Percentiles rank a stretch among this genome's conserved stretches.
Conservation (phyloP, 1,140 invertebrate genomes). For the Phocides pigmalion region DNA sequence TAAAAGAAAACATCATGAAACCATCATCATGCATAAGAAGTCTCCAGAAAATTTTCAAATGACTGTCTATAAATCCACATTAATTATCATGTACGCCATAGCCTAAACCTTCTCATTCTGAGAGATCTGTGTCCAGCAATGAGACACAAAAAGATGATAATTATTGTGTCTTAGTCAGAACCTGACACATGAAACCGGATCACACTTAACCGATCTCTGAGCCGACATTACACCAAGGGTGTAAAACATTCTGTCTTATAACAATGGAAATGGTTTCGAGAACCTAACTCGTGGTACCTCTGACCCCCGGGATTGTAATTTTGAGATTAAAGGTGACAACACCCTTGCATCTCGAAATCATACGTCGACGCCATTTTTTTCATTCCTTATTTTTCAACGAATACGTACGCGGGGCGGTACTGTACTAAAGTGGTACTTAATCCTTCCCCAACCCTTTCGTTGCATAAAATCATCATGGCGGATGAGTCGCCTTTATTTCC, state of each 20-base stretch:
- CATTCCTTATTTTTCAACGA: conserved; percentile 58
- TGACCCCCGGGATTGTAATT: conserved; percentile 45
- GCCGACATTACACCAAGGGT: no score
- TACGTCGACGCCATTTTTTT: conserved; percentile 68
- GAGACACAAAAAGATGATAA: no score
- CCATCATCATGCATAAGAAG: no score
- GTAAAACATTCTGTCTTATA: neutral
- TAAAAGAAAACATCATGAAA: no score
- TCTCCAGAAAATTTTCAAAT: no score
- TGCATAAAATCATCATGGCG: conserved; percentile 78
- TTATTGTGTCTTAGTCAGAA: no score
- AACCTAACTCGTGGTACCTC: neutral
- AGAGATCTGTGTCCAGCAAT: no score
- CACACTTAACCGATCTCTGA: no score
- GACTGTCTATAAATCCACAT: no score
- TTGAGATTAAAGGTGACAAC: conserved; percentile 67
- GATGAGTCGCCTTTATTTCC: conserved; percentile 71
- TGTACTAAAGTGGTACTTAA: conserved; percentile 67
- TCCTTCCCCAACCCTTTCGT: conserved; percentile 69
- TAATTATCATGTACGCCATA: no score
- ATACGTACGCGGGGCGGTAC: conserved; percentile 69
- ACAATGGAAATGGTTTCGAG: neutral
- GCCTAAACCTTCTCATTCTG: no score
- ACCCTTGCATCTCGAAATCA: conserved; percentile 55
- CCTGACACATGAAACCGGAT: no score